phyloP scores from a whole-genome alignment of 2,888 invertebrate species.

The Aelia acuminata region DNA sequence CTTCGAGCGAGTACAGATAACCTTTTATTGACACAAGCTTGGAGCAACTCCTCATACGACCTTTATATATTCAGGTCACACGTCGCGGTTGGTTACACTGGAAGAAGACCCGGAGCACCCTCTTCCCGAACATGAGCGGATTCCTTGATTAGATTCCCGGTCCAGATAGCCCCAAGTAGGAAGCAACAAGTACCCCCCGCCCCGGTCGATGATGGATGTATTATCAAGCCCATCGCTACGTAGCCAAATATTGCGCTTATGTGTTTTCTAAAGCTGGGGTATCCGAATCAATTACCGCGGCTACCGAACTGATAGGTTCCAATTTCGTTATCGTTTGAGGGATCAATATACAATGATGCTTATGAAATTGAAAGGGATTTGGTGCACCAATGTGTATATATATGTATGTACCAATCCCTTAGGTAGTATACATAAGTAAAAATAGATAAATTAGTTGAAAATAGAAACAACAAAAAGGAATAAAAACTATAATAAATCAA shows the following conservation, averaged over 20 bases:
- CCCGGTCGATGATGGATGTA: not conserved
- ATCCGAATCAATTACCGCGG: not conserved
- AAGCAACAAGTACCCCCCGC: not conserved
- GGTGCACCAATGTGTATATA: not conserved
- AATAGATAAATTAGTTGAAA: no score
- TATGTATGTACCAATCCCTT: not conserved
- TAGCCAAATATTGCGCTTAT: not conserved
- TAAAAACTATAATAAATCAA: no score
- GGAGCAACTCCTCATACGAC: not conserved
- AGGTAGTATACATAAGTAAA: no score
- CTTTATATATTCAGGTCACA: not conserved
- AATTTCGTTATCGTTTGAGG: not conserved
- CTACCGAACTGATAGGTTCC: not conserved
- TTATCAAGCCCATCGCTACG: not conserved
- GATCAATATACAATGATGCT: not conserved
- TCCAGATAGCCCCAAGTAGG: not conserved
- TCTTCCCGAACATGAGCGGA: not conserved
- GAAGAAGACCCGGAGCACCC: not conserved
- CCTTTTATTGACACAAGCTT: no score
- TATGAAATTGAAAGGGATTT: not conserved
- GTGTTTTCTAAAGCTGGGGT: not conserved
- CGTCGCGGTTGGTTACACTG: not conserved
- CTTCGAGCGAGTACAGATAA: no score
- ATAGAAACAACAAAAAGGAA: no score
- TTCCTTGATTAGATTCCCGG: conserved; percentile 4